Base-by-base conservation (phyloP, 1,140 invertebrate species). In the Ostrea denselamellosa region DNA sequence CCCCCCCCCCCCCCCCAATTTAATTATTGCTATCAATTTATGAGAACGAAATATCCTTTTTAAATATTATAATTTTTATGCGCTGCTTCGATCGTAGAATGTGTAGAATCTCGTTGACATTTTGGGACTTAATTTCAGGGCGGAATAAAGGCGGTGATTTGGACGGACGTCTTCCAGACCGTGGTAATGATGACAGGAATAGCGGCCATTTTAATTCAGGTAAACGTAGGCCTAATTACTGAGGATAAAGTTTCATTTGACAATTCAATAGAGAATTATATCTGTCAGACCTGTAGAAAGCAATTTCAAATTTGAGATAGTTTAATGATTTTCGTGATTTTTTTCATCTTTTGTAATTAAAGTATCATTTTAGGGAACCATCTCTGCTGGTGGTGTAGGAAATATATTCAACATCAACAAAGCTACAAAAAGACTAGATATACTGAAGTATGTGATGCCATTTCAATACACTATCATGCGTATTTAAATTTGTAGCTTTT, bases 111-210 rank as follows among this genome's bases (percentile, higher is more conserved):
- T 10, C 0, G 0, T 56, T 88, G 17, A 44, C 22, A 56, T 68
- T 86, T 83, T 44, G 8, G 28, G 9, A 58, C 1, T 5, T 44
- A 5, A 44, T 84, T 71, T 25, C 19, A 98, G 96, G 98, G 98
- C 68, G 98, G 98, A 5, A 97, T 99, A 96, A 98, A 98, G 95
- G 98, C 98, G 17, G 98, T 98, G 0, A 97, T 99, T 89, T 94
- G 93, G 96, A 98, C 98, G 0, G 98, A 98, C 94, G 97, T 98
- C 0, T 97, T 99, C 89, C 98, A 99, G 95, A 96, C 97, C 0
- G 91, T 97, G 8, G 95, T 98, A 0, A 98, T 98, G 97, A 97
- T 97, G 81, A 96, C 96, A 0, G 98, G 98, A 0, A 95, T 98
- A 34, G 94, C 98, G 4, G 95, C 97, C 82, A 96, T 98, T 51